Evolutionary conservation across 2,113 vertebrate genomes (phyloP).

Genomic region (Clarias macrocephalus): DNA sequence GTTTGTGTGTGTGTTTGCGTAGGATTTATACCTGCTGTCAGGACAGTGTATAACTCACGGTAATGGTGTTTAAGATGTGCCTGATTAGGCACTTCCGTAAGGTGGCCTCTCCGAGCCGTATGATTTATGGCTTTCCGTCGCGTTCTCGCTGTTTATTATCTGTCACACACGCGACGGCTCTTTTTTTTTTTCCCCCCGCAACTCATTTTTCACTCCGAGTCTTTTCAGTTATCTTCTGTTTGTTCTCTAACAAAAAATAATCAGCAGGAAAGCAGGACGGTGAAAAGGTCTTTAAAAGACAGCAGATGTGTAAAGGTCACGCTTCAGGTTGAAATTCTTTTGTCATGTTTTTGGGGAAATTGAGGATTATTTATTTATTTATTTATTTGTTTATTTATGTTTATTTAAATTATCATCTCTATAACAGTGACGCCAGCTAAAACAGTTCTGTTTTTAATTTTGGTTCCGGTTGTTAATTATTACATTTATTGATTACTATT

Average conservation of each 20-base stretch:
- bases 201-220: not conserved
- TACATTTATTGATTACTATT: too few species aligned
- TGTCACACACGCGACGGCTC: not conserved
- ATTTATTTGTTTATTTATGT: not conserved
- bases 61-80: slow-evolving; percentile 34
- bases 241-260: not conserved
- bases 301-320: not conserved
- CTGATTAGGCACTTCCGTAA: slow-evolving; percentile 38
- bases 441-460: too few species aligned
- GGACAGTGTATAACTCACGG: slow-evolving; percentile 34
- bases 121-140: slow-evolving; percentile 31
- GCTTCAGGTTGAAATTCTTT: not conserved
- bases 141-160: slow-evolving; percentile 17
- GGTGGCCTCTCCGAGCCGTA: not conserved
- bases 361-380: not conserved
- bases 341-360: not conserved
- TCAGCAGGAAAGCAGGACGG: not conserved
- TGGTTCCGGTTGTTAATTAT: too few species aligned
- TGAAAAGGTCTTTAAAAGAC: not conserved
- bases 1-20: slow-evolving; percentile 7
- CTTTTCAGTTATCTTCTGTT: not conserved
- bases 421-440: too few species aligned
- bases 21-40: slow-evolving; percentile 40
- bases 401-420: too few species aligned
- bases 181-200: not conserved